A percentile compares a stretch with the other conserved stretches of the same genome.
Conservation (phyloP, 2,888 invertebrate species). For the Himalopsyche kuldschensis region DNA sequence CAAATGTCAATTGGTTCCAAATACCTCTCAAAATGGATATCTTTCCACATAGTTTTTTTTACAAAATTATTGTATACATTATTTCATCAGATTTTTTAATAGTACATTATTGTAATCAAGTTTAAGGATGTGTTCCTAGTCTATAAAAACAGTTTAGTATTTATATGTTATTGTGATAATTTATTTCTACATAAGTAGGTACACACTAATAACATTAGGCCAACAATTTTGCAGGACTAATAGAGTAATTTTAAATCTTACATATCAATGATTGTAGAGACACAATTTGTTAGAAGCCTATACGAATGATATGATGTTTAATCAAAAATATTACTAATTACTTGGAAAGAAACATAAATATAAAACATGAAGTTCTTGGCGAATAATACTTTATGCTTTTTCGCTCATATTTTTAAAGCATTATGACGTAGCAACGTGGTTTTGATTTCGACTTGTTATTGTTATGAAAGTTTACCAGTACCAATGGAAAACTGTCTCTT, state of each 20-base stretch:
- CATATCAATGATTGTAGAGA: neutral
- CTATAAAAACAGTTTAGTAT: neutral
- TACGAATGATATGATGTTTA: neutral
- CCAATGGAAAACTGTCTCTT: too few species aligned
- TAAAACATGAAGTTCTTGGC: too few species aligned
- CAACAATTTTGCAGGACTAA: neutral
- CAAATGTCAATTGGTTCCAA: slow-evolving; percentile 4
- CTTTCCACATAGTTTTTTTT: neutral
- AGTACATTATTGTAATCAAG: neutral
- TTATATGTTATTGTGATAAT: neutral
- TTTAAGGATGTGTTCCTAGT: neutral
- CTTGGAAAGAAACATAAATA: too few species aligned
- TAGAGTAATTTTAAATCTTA: neutral
- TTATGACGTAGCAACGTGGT: too few species aligned
- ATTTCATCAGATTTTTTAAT: neutral
- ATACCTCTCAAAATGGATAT: slow-evolving; percentile 4
- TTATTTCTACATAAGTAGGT: neutral
- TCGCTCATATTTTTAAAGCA: too few species aligned
- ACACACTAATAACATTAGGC: neutral
- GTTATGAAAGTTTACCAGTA: too few species aligned
- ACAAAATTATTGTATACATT: neutral
- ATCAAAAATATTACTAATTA: neutral
- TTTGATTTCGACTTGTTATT: too few species aligned
- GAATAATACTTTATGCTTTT: too few species aligned
- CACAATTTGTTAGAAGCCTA: neutral